phyloP scores from a whole-genome alignment of 2,888 invertebrate species.

The Drosophila sordidula region DNA sequence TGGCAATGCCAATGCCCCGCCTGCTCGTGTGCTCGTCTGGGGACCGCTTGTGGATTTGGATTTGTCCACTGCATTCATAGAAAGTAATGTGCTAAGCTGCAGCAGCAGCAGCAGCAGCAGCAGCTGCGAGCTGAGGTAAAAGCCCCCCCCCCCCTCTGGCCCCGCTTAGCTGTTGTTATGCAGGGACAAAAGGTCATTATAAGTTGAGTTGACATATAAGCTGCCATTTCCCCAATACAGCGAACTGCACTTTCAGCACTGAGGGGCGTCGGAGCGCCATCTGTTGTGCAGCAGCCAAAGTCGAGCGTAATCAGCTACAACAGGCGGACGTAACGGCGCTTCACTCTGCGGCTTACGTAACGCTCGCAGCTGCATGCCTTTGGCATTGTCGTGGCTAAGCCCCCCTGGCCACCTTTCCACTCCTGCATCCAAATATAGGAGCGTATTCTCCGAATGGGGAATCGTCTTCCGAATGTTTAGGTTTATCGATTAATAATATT shows the following conservation, averaged over 20 bases:
- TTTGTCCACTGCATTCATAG: slow-evolving; percentile 47
- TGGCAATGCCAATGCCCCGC: slow-evolving; percentile 1
- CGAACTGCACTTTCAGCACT: slow-evolving; percentile 32
- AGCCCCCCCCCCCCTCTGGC: not conserved
- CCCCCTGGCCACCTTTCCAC: too few relatives aligned
- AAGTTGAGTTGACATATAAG: slow-evolving; percentile 43
- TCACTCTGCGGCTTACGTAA: slow-evolving; percentile 16
- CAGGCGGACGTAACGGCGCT: slow-evolving; percentile 10
- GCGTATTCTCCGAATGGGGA: too few relatives aligned
- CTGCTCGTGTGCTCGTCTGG: slow-evolving; percentile 11
- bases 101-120: slow-evolving; percentile 23
- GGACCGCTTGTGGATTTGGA: slow-evolving; percentile 60
- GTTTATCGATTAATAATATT: too few relatives aligned
- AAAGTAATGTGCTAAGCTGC: slow-evolving; percentile 61
- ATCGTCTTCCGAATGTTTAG: too few relatives aligned
- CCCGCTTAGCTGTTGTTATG: slow-evolving; percentile 13
- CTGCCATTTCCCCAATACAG: slow-evolving; percentile 21
- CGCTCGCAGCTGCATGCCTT: not conserved
- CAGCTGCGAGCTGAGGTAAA: not conserved
- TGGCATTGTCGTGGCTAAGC: too few relatives aligned
- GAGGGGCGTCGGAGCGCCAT: slow-evolving; percentile 9
- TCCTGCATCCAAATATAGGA: too few relatives aligned
- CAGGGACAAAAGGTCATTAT: slow-evolving; percentile 63
- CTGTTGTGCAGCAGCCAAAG: slow-evolving; percentile 19
- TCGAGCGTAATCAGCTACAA: slow-evolving; percentile 19